Conservation (phyloP, 1,140 invertebrate genomes). For the Araneus ventricosus region DNA sequence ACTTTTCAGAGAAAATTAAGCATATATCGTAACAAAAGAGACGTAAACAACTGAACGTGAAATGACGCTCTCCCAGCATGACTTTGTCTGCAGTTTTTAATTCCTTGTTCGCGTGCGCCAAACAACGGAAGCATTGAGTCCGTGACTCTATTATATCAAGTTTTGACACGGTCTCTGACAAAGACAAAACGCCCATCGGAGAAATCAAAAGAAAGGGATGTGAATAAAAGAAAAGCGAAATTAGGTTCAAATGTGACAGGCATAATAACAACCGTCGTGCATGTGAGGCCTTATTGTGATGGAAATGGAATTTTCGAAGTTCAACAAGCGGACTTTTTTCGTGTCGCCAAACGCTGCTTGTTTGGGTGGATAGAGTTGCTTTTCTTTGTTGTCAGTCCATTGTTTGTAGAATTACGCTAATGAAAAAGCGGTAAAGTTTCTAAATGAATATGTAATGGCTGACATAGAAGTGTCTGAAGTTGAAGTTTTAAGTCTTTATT, state of each 20-base stretch:
- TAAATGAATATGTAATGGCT: not conserved
- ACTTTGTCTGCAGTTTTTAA: slow-evolving; percentile 26
- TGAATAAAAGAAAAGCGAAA: slow-evolving; percentile 45
- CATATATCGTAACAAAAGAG: not conserved
- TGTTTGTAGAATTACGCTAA: not conserved
- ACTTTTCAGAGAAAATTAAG: not conserved
- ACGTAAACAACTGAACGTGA: not conserved
- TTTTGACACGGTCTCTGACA: slow-evolving; percentile 44
- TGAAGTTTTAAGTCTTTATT: not conserved
- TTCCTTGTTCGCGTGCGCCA: slow-evolving; percentile 18
- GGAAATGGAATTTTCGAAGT: slow-evolving; percentile 28
- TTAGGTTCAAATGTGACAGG: slow-evolving; percentile 54
- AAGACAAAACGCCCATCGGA: slow-evolving; percentile 59
- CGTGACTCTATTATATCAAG: slow-evolving; percentile 63
- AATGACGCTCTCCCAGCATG: not conserved
- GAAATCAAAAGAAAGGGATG: slow-evolving; percentile 9
- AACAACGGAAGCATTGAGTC: slow-evolving; percentile 13
- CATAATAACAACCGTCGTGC: slow-evolving; percentile 21
- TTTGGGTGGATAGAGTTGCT: not conserved
- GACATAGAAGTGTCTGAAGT: not conserved
- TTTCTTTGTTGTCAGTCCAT: not conserved
- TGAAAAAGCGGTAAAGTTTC: not conserved
- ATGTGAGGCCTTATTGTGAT: slow-evolving; percentile 27
- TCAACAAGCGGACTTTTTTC: slow-evolving; percentile 10
- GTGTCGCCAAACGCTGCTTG: not conserved